Evolutionary conservation across 2,888 invertebrate genomes (phyloP), one percentile per base, ranked within the genome.

Genomic region (Idaea dimidiata): DNA sequence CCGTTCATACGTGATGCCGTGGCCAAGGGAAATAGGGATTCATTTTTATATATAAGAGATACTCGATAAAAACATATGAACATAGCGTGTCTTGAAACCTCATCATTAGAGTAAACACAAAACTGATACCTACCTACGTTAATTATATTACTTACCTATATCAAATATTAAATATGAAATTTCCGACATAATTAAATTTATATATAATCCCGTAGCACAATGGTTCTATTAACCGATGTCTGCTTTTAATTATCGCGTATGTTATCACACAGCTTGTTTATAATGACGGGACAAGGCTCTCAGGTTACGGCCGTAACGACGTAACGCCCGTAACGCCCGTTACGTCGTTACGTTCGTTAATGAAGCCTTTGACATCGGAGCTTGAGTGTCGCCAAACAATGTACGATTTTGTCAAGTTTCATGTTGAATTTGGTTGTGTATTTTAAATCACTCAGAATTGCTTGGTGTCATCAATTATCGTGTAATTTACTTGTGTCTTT

Each of bases 281-380:
- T 67, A 59, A 67, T 64, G 61, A 63, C 62, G 63, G 64, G 63
- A 66, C 67, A 69, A 69, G 64, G 62, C 60, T 66, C 61, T 61
- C 65, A 62, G 57, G 56, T 60, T 63, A 66, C 63, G 58, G 4
- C 61, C 64, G 64, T 67, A 64, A 66, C 64, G 33, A n/a, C n/a
- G n/a, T n/a, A n/a, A 24, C 24, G 24, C 60, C 17, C 56, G 65
- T 67, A 67, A 65, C 58, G 43, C 59, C 31, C 59, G 54, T 59
- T 53, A 57, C 59, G 59, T 65, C 58, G 61, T 24, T 24, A 24
- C 24, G 24, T 24, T 24, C 24, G 24, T 63, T 65, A 62, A 14
- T 33, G 17, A 56, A 17, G 60, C 66, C 65, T 66, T 69, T 69
- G 69, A 69, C 67, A 69, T 61, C 63, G 55, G 67, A 69, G 61